Conservation (phyloP, 1,140 invertebrate species). For the Trissolcus basalis region DNA sequence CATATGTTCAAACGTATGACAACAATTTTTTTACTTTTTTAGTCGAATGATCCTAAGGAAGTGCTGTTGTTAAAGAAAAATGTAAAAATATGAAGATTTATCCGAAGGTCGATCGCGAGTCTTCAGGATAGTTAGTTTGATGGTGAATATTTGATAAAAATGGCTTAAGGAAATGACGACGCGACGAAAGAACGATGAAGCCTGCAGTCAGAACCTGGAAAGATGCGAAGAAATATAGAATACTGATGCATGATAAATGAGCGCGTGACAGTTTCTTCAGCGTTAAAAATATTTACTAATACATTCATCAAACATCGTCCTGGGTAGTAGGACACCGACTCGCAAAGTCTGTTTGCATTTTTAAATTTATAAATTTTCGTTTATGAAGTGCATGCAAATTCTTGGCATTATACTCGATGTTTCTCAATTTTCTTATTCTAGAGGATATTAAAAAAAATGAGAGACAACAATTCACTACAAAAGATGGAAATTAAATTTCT, state of each 20-base stretch:
- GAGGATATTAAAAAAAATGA: background rate
- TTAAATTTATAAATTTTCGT: constrained; percentile 12
- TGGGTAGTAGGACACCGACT: background rate
- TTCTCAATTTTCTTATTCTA: constrained; percentile 9
- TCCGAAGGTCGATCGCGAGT: constrained; percentile 2
- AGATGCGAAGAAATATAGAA: background rate
- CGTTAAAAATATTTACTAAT: background rate
- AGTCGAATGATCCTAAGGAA: constrained; percentile 11
- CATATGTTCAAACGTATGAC: too few species aligned
- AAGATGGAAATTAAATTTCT: too few species aligned
- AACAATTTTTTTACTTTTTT: background rate
- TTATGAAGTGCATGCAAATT: constrained; percentile 13
- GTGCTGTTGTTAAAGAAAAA: constrained; percentile 8
- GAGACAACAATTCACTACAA: background rate
- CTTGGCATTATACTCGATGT: constrained; percentile 2
- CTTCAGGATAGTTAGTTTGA: background rate
- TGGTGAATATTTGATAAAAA: constrained; percentile 19
- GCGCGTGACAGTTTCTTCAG: background rate
- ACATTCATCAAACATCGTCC: background rate
- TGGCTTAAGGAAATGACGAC: background rate
- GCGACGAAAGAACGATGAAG: background rate
- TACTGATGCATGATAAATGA: background rate
- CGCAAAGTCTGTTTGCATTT: background rate
- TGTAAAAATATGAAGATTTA: constrained; percentile 8
- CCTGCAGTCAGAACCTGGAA: background rate